phyloP scores from a whole-genome alignment of 2,113 vertebrate genomes.

The Cervus canadensis region DNA sequence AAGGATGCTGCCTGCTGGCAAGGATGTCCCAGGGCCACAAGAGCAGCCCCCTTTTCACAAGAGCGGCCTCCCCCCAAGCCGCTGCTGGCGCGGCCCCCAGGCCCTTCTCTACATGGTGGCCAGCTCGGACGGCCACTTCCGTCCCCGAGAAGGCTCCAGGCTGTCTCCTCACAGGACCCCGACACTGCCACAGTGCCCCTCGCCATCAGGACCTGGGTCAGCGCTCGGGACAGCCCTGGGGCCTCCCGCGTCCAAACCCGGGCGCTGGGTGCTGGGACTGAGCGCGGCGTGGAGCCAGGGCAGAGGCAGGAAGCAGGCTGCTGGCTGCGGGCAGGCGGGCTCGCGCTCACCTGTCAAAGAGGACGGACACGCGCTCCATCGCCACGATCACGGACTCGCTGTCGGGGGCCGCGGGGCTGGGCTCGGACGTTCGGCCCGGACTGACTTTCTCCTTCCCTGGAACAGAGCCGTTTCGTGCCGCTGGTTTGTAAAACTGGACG shows the following conservation, averaged over 20 bases:
- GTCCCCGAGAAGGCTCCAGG: accelerated
- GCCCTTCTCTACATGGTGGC: not conserved
- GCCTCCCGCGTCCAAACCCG: accelerated
- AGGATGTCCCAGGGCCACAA: accelerated
- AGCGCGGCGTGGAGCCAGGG: accelerated
- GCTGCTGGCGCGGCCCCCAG: not conserved
- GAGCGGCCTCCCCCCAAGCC: accelerated
- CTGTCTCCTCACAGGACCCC: not conserved
- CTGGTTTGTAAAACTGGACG: accelerated
- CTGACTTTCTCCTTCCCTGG: conserved; percentile 97
- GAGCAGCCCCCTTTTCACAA: not conserved
- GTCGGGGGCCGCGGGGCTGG: conserved; percentile 89
- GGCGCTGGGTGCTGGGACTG: not conserved
- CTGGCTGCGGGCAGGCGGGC: accelerated
- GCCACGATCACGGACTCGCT: conserved; percentile 97
- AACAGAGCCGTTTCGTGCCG: not conserved
- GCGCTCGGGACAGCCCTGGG: accelerated
- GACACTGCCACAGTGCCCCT: not conserved
- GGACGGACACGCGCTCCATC: conserved; percentile 98
- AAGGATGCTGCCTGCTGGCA: not conserved
- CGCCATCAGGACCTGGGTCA: accelerated
- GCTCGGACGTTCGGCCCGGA: conserved; percentile 85
- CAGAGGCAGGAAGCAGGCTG: accelerated
- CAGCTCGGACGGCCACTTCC: accelerated
- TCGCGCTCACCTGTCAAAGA: conserved; percentile 92